phyloP scores from a whole-genome alignment of 2,113 vertebrate species.

The Pygoscelis adeliae region DNA sequence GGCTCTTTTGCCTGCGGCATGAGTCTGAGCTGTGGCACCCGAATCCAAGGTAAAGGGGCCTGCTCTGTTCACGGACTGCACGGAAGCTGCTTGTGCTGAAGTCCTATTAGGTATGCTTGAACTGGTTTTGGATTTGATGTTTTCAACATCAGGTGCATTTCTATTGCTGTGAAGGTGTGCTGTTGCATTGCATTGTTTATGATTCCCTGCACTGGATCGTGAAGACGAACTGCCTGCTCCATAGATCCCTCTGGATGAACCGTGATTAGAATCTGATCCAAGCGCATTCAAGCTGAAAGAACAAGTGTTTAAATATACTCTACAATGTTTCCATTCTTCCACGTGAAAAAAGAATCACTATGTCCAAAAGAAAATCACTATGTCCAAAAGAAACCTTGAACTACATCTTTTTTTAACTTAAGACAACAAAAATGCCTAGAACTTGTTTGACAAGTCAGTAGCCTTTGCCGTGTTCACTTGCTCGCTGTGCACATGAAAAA shows the following conservation, averaged over 20 bases:
- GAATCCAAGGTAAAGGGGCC: slow-evolving; percentile 73
- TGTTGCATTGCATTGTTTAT: slow-evolving; percentile 79
- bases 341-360: not conserved
- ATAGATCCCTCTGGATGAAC: slow-evolving; percentile 82
- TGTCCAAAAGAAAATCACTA: not conserved
- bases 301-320: not conserved
- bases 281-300: slow-evolving; percentile 85
- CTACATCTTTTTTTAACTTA: too few relatives aligned
- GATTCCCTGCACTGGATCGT: slow-evolving; percentile 73
- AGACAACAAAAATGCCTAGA: not conserved
- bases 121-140: slow-evolving; percentile 79
- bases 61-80: slow-evolving; percentile 73
- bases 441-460: not conserved
- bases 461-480: not conserved
- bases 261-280: slow-evolving; percentile 82
- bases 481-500: not conserved
- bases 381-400: not conserved
- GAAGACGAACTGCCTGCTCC: slow-evolving; percentile 76
- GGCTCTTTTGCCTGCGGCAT: slow-evolving; percentile 78
- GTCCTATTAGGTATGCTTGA: slow-evolving; percentile 74
- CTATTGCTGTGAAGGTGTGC: slow-evolving; percentile 76
- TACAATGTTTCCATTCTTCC: not conserved
- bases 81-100: slow-evolving; percentile 77
- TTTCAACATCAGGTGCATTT: slow-evolving; percentile 79
- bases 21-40: slow-evolving; percentile 67